Evolutionary conservation across 2,113 vertebrate species (phyloP).

Genomic region (Glaucidium brasilianum): DNA sequence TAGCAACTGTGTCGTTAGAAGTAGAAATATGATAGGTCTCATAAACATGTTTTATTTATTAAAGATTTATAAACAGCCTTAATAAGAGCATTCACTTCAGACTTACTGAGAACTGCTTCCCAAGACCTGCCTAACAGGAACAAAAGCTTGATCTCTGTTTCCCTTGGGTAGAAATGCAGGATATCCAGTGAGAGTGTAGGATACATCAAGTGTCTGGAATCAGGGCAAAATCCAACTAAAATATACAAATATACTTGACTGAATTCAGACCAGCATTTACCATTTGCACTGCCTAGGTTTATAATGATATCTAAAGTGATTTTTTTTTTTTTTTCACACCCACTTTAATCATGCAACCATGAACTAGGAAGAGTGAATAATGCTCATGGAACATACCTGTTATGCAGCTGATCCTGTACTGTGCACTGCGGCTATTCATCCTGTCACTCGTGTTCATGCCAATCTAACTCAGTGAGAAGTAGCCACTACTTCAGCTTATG

Average conservation of each 20-base stretch:
- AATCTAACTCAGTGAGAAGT: not conserved
- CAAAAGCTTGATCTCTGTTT: not conserved
- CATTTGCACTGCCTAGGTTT: not conserved
- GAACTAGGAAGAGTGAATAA: not conserved
- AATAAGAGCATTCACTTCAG: not conserved
- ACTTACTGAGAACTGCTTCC: not conserved
- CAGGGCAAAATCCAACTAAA: not conserved
- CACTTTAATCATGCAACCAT: not conserved
- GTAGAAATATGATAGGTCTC: not conserved
- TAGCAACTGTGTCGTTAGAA: not conserved
- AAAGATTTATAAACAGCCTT: not conserved
- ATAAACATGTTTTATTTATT: not conserved
- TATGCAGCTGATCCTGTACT: not conserved
- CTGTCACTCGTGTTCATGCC: not conserved
- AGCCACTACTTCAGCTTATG: not conserved
- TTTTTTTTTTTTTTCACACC: not conserved
- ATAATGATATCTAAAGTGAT: not conserved
- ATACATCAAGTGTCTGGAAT: not conserved
- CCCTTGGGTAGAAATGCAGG: not conserved
- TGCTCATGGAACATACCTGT: accelerated
- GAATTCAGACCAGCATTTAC: not conserved
- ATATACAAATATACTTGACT: not conserved
- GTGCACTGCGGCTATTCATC: not conserved
- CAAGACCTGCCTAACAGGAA: not conserved
- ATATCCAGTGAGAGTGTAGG: not conserved